Base-by-base conservation (phyloP, 1,140 invertebrate genomes). In the Holotrichia oblita region DNA sequence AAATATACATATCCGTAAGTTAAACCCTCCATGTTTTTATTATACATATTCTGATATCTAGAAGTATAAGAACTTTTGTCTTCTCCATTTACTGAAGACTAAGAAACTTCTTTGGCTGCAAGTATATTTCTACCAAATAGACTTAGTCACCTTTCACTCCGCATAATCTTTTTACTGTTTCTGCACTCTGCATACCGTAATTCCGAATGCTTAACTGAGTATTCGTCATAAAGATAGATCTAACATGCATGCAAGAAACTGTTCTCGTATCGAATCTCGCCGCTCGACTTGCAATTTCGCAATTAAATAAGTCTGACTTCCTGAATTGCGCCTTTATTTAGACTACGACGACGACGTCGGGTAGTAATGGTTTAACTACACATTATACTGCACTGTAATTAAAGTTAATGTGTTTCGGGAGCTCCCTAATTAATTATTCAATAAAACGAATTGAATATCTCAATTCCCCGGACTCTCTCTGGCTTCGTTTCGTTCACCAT, bases 371-470 rank as follows among this genome's bases (percentile, higher is more conserved):
- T 74, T 81, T 81, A 80, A 81, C 79, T 80, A 81, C 81, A 80
- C 81, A 81, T 80, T 81, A 80, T 77, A 79, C 79, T 77, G 76
- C 73, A 77, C 77, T 79, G 81, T 80, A 81, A 81, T 81, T 81
- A 81, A 81, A 79, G 76, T 80, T 81, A 80, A 81, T 81, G 81
- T 78, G 73, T 79, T 80, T 73, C 73, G 72, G 77, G 76, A 80
- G 78, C 79, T 81, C 80, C 80, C 83, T 80, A 80, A 83, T 84
- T 83, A 85, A 85, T 85, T 85, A 85, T 85, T 85, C 84, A 84
- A 84, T 84, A 83, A 84, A 85, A 85, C 81, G 80, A 81, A 81
- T 81, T 81, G 78, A 75, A 79, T 76, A 77, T 78, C 77, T 73
- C 48, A 78, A 78, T 73, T 59, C 69, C 77, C 77, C 64, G 64